Conservation (phyloP, 2,113 vertebrate genomes). For the Picathartes gymnocephalus region DNA sequence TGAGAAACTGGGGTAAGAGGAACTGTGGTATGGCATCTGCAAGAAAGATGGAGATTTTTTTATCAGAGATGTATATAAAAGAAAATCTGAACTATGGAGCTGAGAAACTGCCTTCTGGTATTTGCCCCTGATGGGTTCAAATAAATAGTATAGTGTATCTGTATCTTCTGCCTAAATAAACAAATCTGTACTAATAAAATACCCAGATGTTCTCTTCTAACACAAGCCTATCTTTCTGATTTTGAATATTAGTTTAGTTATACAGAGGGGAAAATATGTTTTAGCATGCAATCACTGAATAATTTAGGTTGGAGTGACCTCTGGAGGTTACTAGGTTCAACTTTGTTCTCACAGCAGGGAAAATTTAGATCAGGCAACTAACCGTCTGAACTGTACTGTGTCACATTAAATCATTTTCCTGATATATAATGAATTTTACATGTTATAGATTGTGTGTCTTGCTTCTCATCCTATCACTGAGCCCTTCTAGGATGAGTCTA, state of each 20-base stretch:
- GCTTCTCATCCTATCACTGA: not conserved
- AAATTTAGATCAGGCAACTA: not conserved
- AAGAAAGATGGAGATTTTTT: not conserved
- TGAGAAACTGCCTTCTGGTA: not conserved
- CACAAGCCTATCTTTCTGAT: not conserved
- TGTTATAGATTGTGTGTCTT: not conserved
- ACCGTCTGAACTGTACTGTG: not conserved
- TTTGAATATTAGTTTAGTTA: not conserved
- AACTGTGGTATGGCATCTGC: not conserved
- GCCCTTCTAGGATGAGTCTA: not conserved
- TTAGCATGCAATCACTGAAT: not conserved
- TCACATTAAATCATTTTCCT: not conserved
- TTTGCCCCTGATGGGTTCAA: not conserved
- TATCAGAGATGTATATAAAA: not conserved
- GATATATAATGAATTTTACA: not conserved
- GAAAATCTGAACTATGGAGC: not conserved
- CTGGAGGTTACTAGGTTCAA: conserved; percentile 4
- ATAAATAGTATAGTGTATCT: not conserved
- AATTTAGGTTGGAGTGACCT: conserved; percentile 37
- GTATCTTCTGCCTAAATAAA: not conserved
- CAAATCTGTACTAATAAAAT: not conserved
- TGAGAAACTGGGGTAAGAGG: not conserved
- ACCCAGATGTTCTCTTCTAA: not conserved
- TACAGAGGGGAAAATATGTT: not conserved
- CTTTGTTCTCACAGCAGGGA: not conserved